These are phyloP conservation scores for Nephila pilipes DNA, from an alignment of 1,140 invertebrate species.

Conservation along the genomic window DNA sequence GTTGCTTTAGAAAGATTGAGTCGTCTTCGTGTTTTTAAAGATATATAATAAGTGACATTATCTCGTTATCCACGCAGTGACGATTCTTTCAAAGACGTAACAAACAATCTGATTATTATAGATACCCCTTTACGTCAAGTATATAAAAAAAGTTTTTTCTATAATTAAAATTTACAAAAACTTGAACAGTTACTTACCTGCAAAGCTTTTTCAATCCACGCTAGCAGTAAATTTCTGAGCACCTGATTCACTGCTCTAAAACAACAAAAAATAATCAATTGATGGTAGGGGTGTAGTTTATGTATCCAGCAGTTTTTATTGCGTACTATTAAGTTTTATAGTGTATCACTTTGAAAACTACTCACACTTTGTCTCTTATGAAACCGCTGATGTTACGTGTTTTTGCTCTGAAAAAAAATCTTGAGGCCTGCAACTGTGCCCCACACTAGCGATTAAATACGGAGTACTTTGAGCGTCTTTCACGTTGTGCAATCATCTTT, in stretches of 20 bases:
- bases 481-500: neutral
- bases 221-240: constrained; percentile 14
- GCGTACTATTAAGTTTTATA: constrained; percentile 4
- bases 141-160: neutral
- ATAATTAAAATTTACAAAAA: neutral
- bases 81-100: too few relatives aligned
- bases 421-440: neutral
- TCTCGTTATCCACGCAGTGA: too few relatives aligned
- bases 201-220: constrained; percentile 8
- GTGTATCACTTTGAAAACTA: constrained; percentile 9
- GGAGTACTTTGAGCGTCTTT: neutral
- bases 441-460: neutral
- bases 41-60: too few relatives aligned
- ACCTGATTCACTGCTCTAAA: constrained; percentile 33
- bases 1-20: too few relatives aligned
- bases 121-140: too few relatives aligned
- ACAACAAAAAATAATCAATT: constrained; percentile 31
- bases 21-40: too few relatives aligned
- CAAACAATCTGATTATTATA: too few relatives aligned
- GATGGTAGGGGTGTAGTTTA: constrained; percentile 17
- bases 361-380: neutral
- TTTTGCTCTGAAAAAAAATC: neutral
- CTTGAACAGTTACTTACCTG: constrained; percentile 2
- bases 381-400: neutral
- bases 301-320: constrained; percentile 48